These are phyloP conservation scores for Nyctibius bracteatus DNA, from an alignment of 2,113 vertebrate genomes.

Conservation along the genomic window DNA sequence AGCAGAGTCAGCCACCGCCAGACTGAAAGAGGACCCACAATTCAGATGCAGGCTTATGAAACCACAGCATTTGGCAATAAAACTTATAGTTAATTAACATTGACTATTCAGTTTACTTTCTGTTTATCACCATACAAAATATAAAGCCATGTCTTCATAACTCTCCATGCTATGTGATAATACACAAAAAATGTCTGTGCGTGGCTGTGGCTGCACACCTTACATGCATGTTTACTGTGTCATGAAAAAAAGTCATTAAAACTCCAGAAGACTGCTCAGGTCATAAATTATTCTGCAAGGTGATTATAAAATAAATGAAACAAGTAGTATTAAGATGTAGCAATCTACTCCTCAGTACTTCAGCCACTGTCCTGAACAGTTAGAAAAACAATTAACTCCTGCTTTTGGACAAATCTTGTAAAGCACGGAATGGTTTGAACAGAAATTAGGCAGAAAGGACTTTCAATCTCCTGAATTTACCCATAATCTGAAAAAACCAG, in stretches of 20 bases:
- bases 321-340: neutral
- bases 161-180: neutral
- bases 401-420: neutral
- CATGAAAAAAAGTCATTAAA: neutral
- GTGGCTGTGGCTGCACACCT: neutral
- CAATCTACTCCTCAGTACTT: neutral
- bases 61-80: neutral
- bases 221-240: neutral
- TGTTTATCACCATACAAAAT: neutral
- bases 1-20: neutral
- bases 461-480: neutral
- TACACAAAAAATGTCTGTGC: neutral
- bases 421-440: neutral
- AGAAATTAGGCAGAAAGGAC: neutral
- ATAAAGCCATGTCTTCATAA: neutral
- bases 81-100: neutral
- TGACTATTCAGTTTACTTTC: neutral
- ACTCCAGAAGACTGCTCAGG: neutral
- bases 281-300: neutral
- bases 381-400: neutral
- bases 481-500: neutral
- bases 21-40: neutral
- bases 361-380: neutral
- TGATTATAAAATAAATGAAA: neutral
- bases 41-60: neutral